phyloP scores from a whole-genome alignment of 2,113 vertebrate genomes.

The Psittacara wagleri region DNA sequence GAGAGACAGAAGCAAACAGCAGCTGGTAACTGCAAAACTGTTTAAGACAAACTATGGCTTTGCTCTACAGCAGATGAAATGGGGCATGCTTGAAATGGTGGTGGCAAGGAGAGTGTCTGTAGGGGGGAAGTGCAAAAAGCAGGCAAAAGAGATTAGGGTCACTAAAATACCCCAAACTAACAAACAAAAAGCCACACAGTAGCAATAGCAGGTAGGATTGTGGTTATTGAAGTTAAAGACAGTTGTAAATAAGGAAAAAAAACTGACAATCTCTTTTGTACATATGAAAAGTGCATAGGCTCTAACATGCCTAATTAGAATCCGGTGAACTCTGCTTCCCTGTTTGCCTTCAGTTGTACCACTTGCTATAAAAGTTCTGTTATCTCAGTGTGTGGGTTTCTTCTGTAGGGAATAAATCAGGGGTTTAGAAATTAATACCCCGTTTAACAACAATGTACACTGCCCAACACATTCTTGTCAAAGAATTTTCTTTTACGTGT shows the following conservation, averaged over 20 bases:
- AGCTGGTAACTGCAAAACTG: background rate
- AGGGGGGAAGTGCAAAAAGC: background rate
- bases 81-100: background rate
- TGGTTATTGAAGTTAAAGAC: background rate
- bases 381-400: background rate
- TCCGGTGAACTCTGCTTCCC: background rate
- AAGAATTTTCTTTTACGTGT: background rate
- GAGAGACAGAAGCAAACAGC: background rate
- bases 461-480: slow-evolving; percentile 11
- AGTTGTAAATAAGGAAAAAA: background rate
- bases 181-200: no score
- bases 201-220: background rate
- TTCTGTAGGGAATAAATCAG: background rate
- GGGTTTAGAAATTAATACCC: background rate
- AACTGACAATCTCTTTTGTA: background rate
- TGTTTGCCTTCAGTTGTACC: background rate
- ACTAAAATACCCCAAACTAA: background rate
- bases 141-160: background rate
- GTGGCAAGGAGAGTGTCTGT: background rate
- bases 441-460: background rate
- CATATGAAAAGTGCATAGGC: background rate
- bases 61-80: background rate
- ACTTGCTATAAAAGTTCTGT: background rate
- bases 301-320: background rate
- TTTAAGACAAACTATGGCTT: background rate